phyloP scores from a whole-genome alignment of 2,113 vertebrate species.

The Chlorocebus sabaeus region DNA sequence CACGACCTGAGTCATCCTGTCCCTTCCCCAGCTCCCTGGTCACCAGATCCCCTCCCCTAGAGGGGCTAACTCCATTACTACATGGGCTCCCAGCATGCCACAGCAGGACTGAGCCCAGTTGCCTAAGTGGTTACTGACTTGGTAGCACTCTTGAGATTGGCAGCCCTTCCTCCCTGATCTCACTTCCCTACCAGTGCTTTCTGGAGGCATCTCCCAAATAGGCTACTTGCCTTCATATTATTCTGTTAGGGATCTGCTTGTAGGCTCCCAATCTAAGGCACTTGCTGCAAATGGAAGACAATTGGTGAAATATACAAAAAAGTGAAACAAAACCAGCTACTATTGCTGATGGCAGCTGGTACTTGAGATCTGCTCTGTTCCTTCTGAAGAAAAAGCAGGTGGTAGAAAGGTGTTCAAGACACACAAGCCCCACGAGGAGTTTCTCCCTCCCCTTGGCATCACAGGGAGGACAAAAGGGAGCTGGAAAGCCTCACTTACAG shows the following conservation, averaged over 20 bases:
- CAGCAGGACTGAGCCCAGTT: fast-evolving
- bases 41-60: fast-evolving
- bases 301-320: background rate
- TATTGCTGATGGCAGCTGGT: background rate
- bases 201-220: background rate
- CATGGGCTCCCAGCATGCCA: background rate
- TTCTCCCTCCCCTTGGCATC: background rate
- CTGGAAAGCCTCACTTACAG: background rate
- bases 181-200: background rate
- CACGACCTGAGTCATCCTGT: background rate
- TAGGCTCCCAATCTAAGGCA: background rate
- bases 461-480: background rate
- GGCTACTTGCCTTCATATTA: background rate
- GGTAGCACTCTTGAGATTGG: background rate
- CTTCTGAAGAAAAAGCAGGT: background rate
- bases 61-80: background rate
- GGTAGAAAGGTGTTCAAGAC: background rate
- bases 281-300: background rate
- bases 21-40: background rate
- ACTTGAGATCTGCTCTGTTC: background rate
- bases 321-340: background rate
- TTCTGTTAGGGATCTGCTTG: background rate
- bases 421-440: too few species aligned
- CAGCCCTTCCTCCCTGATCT: background rate
- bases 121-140: background rate